These are phyloP conservation scores for Cephalotes varians DNA, from an alignment of 2,888 invertebrate species.

Conservation along the genomic window DNA sequence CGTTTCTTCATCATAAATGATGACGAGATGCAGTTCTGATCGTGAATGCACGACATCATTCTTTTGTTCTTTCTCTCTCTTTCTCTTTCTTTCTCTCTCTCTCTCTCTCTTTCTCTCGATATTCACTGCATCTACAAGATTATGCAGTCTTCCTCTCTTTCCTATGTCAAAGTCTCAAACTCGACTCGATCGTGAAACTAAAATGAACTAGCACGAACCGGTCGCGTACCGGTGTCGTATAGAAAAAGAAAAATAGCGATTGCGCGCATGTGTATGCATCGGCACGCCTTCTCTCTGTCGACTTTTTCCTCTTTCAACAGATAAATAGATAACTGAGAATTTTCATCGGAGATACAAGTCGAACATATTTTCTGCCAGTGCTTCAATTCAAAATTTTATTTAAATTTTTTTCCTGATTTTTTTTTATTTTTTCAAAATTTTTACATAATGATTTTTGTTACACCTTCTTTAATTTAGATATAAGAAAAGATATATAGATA, in stretches of 20 bases:
- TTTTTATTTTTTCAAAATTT: background rate
- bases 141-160: conserved; percentile 29
- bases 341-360: background rate
- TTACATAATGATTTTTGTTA: background rate
- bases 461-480: background rate
- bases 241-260: conserved; percentile 29
- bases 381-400: conserved; percentile 1
- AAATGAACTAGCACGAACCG: conserved; percentile 61
- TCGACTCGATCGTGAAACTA: conserved; percentile 39
- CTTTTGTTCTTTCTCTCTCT: background rate
- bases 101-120: background rate
- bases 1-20: background rate
- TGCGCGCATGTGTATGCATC: conserved; percentile 13
- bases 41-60: background rate
- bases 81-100: no score
- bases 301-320: background rate
- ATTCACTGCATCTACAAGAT: background rate
- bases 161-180: conserved; percentile 8
- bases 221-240: conserved; percentile 47
- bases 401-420: background rate
- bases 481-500: background rate
- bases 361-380: background rate
- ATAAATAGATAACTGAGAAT: background rate
- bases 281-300: conserved; percentile 1
- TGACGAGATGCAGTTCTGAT: background rate